Base-by-base conservation (phyloP, 1,140 invertebrate genomes). In the Hylaeus anthracinus region DNA sequence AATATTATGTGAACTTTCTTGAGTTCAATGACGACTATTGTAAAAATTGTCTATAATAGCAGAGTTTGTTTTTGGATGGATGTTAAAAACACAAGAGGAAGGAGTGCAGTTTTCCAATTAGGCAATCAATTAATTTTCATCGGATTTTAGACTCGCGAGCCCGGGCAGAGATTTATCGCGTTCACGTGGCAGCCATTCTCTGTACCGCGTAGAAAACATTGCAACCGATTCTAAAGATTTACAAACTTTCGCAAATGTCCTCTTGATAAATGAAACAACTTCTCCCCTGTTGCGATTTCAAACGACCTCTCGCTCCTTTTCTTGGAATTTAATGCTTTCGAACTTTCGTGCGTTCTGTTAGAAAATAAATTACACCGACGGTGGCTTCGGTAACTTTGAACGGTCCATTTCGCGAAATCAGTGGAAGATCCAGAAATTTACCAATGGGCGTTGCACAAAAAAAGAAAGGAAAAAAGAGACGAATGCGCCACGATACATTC, bases 201-300 rank as follows among this genome's bases (percentile, higher is more conserved):
- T 4, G 5, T 5, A 3, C 5, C 8, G 15, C 56, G 12, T 4
- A 9, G 12, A 9, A 37, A 26, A 41, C 15, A 65, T 26, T 9
- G 51, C 12, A n/a, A 10, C 5, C 5, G 39, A 55, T 65, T 72
- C 26, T 15, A 53, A 9, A 9, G 37, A 41, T 26, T 64, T 37
- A 8, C 41, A n/a, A 66, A 66, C 61, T 75, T 76, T 56, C 3
- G 39, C 37, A 4, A 48, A 37, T n/a, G 41, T 53, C n/a, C 3
- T 56, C 39, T 75, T 75, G 63, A 66, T 55, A 75, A 60, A 76
- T 58, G 64, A 76, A 76, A 76, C 74, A 69, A 60, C 6, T 51
- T 48, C 65, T 6, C 3, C 26, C 43, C 6, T 15, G 9, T 0
- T 1, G 6, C 45, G 41, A 56, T 69, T 76, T 58, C 45, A 39